Percentiles rank a stretch among this genome's conserved stretches.
Conservation (phyloP, 2,797 vertebrate species). For the Sebastes trivittatus region DNA sequence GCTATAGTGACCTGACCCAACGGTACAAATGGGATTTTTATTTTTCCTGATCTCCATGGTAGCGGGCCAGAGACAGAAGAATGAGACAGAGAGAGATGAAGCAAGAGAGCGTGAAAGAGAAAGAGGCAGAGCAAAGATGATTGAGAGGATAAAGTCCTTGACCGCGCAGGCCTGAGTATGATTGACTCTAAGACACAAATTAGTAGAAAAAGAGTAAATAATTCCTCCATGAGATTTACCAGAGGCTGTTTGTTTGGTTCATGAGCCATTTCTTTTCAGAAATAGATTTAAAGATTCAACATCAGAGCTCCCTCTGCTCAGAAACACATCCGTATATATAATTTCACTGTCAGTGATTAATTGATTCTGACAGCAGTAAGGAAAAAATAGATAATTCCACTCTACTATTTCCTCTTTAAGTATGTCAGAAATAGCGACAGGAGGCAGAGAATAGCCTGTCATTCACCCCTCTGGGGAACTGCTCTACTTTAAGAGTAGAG, state of each 20-base stretch:
- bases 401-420: constrained; percentile 65
- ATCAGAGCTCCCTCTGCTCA: constrained; percentile 26
- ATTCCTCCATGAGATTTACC: constrained; percentile 7
- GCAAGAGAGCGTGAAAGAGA: constrained; percentile 16
- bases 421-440: constrained; percentile 74
- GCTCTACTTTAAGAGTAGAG: constrained; percentile 75
- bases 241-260: constrained; percentile 10
- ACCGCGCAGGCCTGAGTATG: background rate
- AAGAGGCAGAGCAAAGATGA: constrained; percentile 25
- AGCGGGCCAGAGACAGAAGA: constrained; percentile 11
- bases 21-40: constrained; percentile 8
- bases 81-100: constrained; percentile 8
- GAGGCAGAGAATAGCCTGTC: constrained; percentile 74
- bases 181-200: constrained; percentile 25
- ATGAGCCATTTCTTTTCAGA: constrained; percentile 13
- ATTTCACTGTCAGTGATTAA: constrained; percentile 61
- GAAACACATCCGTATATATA: constrained; percentile 47
- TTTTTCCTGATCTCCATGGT: constrained; percentile 35
- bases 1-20: constrained; percentile 7
- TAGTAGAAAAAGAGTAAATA: constrained; percentile 19
- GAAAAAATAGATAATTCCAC: constrained; percentile 63
- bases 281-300: constrained; percentile 47
- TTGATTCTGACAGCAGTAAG: constrained; percentile 63
- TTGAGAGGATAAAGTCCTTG: constrained; percentile 20
- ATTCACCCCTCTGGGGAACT: constrained; percentile 52